phyloP scores from a whole-genome alignment of 2,113 vertebrate genomes.

The Lepisosteus osseus region DNA sequence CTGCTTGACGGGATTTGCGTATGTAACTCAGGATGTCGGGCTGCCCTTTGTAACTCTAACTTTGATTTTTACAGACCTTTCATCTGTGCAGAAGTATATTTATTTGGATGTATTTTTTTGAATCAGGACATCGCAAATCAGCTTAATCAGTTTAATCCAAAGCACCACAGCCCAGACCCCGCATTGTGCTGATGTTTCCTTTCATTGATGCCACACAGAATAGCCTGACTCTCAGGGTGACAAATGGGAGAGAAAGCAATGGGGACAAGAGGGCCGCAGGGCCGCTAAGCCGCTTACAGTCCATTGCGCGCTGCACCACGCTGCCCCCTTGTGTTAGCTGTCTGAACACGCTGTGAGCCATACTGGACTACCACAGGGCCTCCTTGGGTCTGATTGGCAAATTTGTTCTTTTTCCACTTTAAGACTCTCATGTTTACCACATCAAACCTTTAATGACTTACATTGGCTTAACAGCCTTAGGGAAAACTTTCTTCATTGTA shows the following conservation, averaged over 20 bases:
- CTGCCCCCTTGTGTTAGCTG: neutral
- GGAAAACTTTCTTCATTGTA: too few relatives aligned
- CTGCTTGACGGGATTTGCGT: too few relatives aligned
- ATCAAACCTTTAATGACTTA: too few relatives aligned
- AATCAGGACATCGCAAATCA: neutral
- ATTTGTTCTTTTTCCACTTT: too few relatives aligned
- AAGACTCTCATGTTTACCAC: too few relatives aligned
- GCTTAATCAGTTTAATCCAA: neutral
- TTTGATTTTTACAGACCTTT: neutral
- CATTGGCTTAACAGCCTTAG: too few relatives aligned
- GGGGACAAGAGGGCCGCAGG: neutral
- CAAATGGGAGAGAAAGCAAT: neutral
- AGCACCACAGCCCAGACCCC: neutral
- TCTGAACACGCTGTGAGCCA: neutral
- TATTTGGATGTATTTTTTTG: neutral
- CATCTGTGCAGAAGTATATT: neutral
- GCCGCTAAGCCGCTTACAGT: neutral
- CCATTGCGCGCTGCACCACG: too few relatives aligned
- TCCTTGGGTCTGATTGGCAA: too few relatives aligned
- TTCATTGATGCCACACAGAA: neutral
- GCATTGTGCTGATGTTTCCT: conserved; percentile 7
- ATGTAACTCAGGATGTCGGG: neutral
- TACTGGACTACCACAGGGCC: neutral
- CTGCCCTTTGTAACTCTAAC: neutral
- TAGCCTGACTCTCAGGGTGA: neutral